Base-by-base conservation (phyloP, 2,888 invertebrate genomes). In the Catocala fraxini region DNA sequence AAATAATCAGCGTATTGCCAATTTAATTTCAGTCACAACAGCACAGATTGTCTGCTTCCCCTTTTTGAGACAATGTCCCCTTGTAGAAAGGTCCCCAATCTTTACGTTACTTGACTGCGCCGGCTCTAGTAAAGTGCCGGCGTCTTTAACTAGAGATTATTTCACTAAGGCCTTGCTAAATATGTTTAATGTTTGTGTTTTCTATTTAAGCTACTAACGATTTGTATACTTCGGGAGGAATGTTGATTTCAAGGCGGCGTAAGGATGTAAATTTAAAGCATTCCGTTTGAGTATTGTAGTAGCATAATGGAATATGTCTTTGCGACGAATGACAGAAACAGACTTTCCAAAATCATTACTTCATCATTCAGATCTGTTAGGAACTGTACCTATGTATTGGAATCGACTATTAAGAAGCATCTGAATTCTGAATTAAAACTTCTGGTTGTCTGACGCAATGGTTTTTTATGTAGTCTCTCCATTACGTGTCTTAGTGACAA, bases 61-160 rank as follows among this genome's bases (percentile, higher is more conserved):
- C 75, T 63, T 66, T 57, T 63, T 56, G 56, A 68, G 52, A 75
- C 73, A 73, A 71, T 73, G 75, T 73, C 69, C 75, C 73, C 75
- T 60, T 11, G 12, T 35, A 7, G 49, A 63, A 47, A 59, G 73
- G 65, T 48, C 67, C 52, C 67, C 51, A 76, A 72, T 68, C 70
- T 70, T 63, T 51, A 64, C 43, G 56, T 64, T 43, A 58, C 65
- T 66, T 68, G 74, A 72, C 74, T 70, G 62, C 41, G 49, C 47
- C 64, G 59, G 71, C 64, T 58, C 63, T 61, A 48, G 65, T 59
- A 51, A 59, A 64, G 55, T 41, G 56, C 56, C 46, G 56, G 67
- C 59, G 70, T 74, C 74, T 75, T 74, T 74, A 75, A 77, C 66
- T 73, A 63, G 46, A 71, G 77, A 73, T 77, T 73, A 73, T 75